Evolutionary conservation across 2,888 invertebrate genomes (phyloP), one percentile per base, ranked within the genome.

Genomic region (Drosophila hamatofila): DNA sequence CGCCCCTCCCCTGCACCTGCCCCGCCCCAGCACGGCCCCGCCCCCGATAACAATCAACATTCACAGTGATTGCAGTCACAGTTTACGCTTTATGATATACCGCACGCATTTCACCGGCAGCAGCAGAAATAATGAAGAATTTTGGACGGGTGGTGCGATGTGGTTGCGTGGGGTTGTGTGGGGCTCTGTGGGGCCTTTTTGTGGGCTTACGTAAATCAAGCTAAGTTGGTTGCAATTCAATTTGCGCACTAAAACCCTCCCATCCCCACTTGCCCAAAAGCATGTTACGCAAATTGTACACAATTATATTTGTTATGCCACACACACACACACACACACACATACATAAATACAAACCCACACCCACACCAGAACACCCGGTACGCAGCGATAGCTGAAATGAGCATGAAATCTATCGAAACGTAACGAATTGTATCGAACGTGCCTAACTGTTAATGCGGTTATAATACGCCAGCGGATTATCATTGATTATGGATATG

Each of bases 401-500:
- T 80, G 80, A 78, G 82, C 84, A 83, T 76, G 84, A 82, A 84
- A 87, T 84, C 84, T 87, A 86, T 81, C 70, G 82, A 78, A 78
- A 86, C 87, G 87, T 81, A 88, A 86, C 86, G 86, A 85, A 86
- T 82, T 86, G 80, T 80, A 82, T 75, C 80, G 87, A 81, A 86
- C 86, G 86, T 86, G 86, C 83, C 86, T 88, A 87, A 86, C 84
- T 88, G 87, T 86, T 87, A 87, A 87, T 87, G 88, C 80, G 87
- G 88, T 87, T 87, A 86, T 87, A 88, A 88, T 86, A 88, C 88
- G 88, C 84, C 84, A 78, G 68, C 80, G 88, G 88, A 88, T 87
- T 87, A 87, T 86, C 87, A 87, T 88, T 87, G 88, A 88, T 87
- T 87, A 86, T 88, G 77, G 78, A 77, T 80, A 76, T 67, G 80